Percentiles rank a stretch among this genome's conserved stretches.
Evolutionary conservation across 1,140 invertebrate genomes (phyloP).

Genomic region (Hycleus phaleratus): DNA sequence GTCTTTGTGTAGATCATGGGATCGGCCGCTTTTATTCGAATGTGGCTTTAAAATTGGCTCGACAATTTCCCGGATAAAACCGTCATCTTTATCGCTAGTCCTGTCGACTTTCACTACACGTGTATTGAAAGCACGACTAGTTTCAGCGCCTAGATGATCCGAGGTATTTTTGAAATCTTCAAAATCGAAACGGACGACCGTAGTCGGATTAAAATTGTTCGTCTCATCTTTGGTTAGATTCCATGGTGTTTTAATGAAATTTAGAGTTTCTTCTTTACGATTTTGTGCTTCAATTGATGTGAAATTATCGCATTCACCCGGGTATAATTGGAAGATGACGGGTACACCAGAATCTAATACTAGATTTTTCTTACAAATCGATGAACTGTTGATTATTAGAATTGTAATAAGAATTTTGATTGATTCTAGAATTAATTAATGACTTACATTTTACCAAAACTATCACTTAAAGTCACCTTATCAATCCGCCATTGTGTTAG

Average conservation of each 20-base stretch:
- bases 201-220: constrained; percentile 33
- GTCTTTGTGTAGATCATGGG: constrained; percentile 40
- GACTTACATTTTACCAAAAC: constrained; percentile 67
- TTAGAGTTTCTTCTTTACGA: constrained; percentile 16
- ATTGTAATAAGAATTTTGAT: background rate
- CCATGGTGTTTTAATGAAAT: background rate
- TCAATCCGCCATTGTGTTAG: constrained; percentile 70
- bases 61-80: constrained; percentile 38
- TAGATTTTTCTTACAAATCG: constrained; percentile 68
- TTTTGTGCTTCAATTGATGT: constrained; percentile 25
- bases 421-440: background rate
- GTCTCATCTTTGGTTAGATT: background rate
- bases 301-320: constrained; percentile 62
- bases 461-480: constrained; percentile 76
- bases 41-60: constrained; percentile 44
- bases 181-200: constrained; percentile 37
- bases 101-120: constrained; percentile 46
- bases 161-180: constrained; percentile 19
- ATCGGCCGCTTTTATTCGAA: constrained; percentile 44
- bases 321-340: constrained; percentile 61
- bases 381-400: constrained; percentile 47
- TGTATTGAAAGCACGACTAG: constrained; percentile 54
- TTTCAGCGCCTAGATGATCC: constrained; percentile 38
- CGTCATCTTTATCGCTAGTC: constrained; percentile 16
- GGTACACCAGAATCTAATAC: constrained; percentile 66